Conservation (phyloP, 2,113 vertebrate genomes). For the Podilymbus podiceps region DNA sequence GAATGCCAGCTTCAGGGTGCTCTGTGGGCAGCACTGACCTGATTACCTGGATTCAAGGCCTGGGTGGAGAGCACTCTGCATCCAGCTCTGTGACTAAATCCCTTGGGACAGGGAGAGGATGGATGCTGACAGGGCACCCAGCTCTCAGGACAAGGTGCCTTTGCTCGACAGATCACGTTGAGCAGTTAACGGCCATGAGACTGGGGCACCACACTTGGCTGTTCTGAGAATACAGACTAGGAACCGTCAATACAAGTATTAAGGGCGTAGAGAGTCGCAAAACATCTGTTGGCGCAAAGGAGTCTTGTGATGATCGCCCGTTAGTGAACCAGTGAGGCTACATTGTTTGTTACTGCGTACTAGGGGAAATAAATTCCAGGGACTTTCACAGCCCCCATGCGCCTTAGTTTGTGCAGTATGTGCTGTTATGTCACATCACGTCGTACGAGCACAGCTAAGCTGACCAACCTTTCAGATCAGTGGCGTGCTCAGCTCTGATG, state of each 20-base stretch:
- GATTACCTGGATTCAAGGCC: neutral
- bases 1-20: rapidly evolving
- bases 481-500: neutral
- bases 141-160: neutral
- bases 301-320: neutral
- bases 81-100: neutral
- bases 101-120: neutral
- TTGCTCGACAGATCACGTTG: neutral
- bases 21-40: neutral
- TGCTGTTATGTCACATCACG: neutral
- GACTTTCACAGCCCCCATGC: neutral
- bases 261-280: neutral
- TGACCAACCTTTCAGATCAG: neutral
- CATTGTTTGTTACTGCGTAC: neutral
- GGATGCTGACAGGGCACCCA: neutral
- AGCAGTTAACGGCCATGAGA: neutral
- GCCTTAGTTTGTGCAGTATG: neutral
- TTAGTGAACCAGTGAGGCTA: neutral
- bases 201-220: neutral
- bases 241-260: neutral
- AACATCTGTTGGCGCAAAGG: rapidly evolving
- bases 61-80: neutral
- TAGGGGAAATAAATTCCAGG: neutral
- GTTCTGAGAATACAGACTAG: neutral
- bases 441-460: neutral